Base-by-base conservation (phyloP, 2,797 vertebrate species). In the Eleutherodactylus coqui region DNA sequence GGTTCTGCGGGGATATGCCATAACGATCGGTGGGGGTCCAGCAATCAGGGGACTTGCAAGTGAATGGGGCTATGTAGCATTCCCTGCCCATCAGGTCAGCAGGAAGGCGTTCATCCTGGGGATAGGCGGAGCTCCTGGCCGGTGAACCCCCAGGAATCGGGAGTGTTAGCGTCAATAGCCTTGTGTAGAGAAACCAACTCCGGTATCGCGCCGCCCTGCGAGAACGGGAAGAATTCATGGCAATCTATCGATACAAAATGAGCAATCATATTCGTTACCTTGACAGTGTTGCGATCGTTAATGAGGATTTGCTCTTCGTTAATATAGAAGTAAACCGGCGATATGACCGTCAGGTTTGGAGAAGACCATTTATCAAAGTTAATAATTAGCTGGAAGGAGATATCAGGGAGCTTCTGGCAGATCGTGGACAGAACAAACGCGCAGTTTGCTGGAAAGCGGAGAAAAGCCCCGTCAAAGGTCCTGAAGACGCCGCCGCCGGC, bases 241-340 rank as follows among this genome's bases (percentile, higher is more conserved):
- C 29, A 80, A 67, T n/a, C 11, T 43, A 67, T 49, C n/a, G 2
- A 67, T 64, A n/a, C n/a, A 49, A 13, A 72, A 38, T 29, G 1
- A 58, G 19, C 36, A 0, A 41, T n/a, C 17, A 19, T 29, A 72
- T 3, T 8, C 55, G 27, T 77, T 89, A 99, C 98, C 97, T 98
- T 99, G 89, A 99, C 93, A 0, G 96, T 98, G 89, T 94, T 97
- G 27, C 97, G 96, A 55, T 98, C 97, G 0, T 38, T 94, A 92
- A 99, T 97, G 79, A 99, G 97, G 38, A 99, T 99, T 90, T 98
- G 98, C 93, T 99, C 98, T 91, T 99, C 98, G 0, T 99, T 99
- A 88, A 98, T 97, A 93, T 99, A 99, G 79, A 99, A 97, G 88
- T 99, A 99, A 85, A 98, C 93, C 0, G 98, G 98, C 0, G 98